Evolutionary conservation across 1,140 invertebrate genomes (phyloP).

Genomic region (Platyscapa corneri): DNA sequence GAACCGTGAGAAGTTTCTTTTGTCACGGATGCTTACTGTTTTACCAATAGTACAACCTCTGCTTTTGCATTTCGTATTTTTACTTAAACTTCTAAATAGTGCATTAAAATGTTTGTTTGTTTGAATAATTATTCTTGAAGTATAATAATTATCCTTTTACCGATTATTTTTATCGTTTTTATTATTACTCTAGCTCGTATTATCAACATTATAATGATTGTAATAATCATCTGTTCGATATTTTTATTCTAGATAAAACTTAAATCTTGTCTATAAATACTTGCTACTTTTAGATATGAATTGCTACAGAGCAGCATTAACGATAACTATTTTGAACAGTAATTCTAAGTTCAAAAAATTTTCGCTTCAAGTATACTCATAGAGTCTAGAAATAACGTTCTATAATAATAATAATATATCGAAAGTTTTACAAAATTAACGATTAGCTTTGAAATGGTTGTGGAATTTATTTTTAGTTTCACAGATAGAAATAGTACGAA

Average conservation of each 20-base stretch:
- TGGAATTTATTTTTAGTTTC: neutral
- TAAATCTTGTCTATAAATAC: neutral
- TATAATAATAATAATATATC: neutral
- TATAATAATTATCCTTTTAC: no score
- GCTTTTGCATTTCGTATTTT: neutral
- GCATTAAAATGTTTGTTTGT: no score
- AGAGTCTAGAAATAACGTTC: neutral
- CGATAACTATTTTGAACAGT: neutral
- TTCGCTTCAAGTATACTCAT: neutral
- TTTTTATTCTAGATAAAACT: no score
- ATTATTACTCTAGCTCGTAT: no score
- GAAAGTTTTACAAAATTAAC: neutral
- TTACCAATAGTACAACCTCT: neutral
- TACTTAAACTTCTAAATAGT: neutral
- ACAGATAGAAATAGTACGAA: neutral
- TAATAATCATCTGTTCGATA: no score
- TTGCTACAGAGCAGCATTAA: neutral
- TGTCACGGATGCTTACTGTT: neutral
- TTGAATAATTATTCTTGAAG: neutral
- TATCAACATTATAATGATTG: no score
- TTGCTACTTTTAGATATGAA: neutral
- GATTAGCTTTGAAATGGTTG: neutral
- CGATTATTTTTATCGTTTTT: no score
- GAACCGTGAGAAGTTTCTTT: neutral
- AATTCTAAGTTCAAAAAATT: neutral